Evolutionary conservation across 2,113 vertebrate species (phyloP), one percentile per base, ranked within the genome.

Genomic region (Tachuris rubrigastra): DNA sequence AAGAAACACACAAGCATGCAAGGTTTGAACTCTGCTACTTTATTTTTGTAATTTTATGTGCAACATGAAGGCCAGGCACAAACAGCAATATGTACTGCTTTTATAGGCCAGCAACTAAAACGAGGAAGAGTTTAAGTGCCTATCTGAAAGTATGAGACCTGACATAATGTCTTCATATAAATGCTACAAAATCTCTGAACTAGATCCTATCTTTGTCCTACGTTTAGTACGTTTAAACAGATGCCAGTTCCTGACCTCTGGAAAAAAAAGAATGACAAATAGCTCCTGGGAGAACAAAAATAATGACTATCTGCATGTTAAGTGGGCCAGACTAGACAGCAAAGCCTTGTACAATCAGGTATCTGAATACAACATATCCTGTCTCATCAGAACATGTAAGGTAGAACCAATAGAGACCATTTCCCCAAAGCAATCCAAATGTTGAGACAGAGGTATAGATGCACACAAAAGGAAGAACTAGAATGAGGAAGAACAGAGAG

Each of bases 41-140:
- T 49, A 89, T 93, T 93, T 81, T 87, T 53, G 66, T 49, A 81
- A 78, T 94, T 89, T 96, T 87, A 87, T 63, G 52, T 90, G 88
- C 83, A 89, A 80, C 65, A 85, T 4, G 68, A 93, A 90, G 83
- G 69, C 73, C 71, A 95, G 58, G 41, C 79, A 89, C 46, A 69
- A 92, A 75, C 49, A 69, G 76, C 77, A 96, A 91, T 75, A 66
- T 76, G 47, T 46, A 85, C n/a, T 85, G 85, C 56, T 89, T 93
- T 90, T 76, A 76, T 62, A 90, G 65, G 73, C 39, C 47, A 91
- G 68, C 28, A 89, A 35, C n/a, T 52, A 47, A 80, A 92, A 52
- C 7, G 5, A 79, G 68, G 31, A 83, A 63, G 22, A 83, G 56
- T 44, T 72, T 53, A 81, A 79, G 66, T 46, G 44, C n/a, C 73